These are phyloP conservation scores for Adineta ricciae DNA, from an alignment of 2,888 invertebrate genomes.

Conservation along the genomic window DNA sequence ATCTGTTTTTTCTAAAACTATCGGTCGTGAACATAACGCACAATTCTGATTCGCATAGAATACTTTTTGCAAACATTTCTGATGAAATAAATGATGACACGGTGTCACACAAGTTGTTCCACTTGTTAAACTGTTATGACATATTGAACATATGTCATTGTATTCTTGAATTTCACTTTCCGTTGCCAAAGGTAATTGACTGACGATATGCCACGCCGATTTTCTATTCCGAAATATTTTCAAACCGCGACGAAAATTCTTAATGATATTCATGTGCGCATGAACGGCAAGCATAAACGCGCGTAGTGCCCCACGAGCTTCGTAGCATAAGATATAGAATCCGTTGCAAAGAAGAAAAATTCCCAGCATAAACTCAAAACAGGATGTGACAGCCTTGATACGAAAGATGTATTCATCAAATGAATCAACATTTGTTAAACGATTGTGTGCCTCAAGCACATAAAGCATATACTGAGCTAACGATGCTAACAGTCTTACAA, in stretches of 20 bases:
- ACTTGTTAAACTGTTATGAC: constrained; percentile 76
- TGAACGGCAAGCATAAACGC: constrained; percentile 93
- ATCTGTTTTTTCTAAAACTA: neutral
- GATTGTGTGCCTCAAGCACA: constrained; percentile 66
- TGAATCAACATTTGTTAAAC: constrained; percentile 55
- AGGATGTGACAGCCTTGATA: constrained; percentile 73
- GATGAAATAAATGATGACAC: constrained; percentile 76
- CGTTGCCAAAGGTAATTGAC: constrained; percentile 11
- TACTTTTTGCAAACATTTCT: constrained; percentile 85
- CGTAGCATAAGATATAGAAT: constrained; percentile 82
- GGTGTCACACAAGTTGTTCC: constrained; percentile 55
- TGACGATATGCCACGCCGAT: constrained; percentile 55
- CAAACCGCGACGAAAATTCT: constrained; percentile 73
- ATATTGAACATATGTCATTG: constrained; percentile 60
- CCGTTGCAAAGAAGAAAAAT: constrained; percentile 83
- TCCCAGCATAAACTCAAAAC: constrained; percentile 85
- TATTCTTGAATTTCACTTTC: neutral
- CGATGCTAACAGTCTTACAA: constrained; percentile 76
- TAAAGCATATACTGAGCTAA: constrained; percentile 77
- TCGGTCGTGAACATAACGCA: constrained; percentile 64
- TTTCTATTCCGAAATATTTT: constrained; percentile 78
- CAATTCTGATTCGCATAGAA: constrained; percentile 84
- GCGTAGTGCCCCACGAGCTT: constrained; percentile 81
- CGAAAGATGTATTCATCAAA: constrained; percentile 89
- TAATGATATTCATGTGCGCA: constrained; percentile 93